Evolutionary conservation across 2,888 invertebrate genomes (phyloP), one percentile per base, ranked within the genome.

Genomic region (Nomada ruficornis): DNA sequence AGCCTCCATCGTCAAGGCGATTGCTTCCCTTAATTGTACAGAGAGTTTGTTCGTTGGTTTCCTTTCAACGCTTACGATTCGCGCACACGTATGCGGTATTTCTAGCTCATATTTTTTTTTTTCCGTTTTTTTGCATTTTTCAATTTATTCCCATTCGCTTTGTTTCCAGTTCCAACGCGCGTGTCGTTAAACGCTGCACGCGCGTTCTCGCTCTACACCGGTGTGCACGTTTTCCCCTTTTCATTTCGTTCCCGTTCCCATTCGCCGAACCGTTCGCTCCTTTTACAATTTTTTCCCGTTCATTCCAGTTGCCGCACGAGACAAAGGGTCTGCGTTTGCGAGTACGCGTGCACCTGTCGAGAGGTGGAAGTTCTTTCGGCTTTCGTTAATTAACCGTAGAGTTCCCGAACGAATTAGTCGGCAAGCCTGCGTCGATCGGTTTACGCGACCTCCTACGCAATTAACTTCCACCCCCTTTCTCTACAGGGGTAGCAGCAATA

Each of bases 1-100:
- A 20, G 47, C 44, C 54, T 18, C 42, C 65, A 29, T 26, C 72
- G 7, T 47, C 44, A 11, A 47, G 47, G 70, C 47, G 70, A 47
- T 23, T 13, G 15, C 36, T n/a, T n/a, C 78, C 81, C 84, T 86
- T 87, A 90, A 91, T 91, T 88, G 89, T 78, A 85, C 85, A 86
- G 81, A 70, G 54, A 52, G 26, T 29, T 86, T 69, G 44, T 44
- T 44, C 15, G 11, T 13, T 10, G 47, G 13, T 47, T 7, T 36
- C 7, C 36, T 7, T 5, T 36, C 36, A 7, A 85, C 86, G 80
- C 23, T 87, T 77, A 69, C 60, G 60, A 36, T 60, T 60, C 60
- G 50, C 60, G 79, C 77, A 73, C 67, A 65, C 44, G 36, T 7
- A 0, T 7, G 67, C 47, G 73, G 10, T 67, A 15, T 36, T 69